phyloP scores from a whole-genome alignment of 2,113 vertebrate genomes.

The Ageneiosus marmoratus region DNA sequence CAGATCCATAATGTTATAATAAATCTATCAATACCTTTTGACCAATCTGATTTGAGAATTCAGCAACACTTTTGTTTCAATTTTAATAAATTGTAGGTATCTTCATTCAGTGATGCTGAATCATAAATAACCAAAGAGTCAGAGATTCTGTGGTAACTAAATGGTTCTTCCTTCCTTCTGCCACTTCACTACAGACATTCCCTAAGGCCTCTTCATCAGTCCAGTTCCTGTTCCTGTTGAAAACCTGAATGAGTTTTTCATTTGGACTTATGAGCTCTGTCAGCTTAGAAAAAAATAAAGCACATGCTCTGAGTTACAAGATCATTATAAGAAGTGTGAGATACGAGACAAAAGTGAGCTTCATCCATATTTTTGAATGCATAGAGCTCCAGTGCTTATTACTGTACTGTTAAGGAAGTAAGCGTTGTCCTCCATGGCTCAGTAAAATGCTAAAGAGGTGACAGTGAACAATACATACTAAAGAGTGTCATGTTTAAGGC shows the following conservation, averaged over 20 bases:
- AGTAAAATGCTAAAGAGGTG: slow-evolving; percentile 71
- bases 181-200: slow-evolving; percentile 8
- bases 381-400: slow-evolving; percentile 42
- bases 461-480: slow-evolving; percentile 73
- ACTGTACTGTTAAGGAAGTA: slow-evolving; percentile 58
- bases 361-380: neutral
- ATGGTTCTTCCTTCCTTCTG: neutral
- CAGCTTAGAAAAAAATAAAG: slow-evolving; percentile 58
- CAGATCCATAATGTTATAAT: neutral
- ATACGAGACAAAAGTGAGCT: slow-evolving; percentile 42
- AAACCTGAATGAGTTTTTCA: slow-evolving; percentile 61
- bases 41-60: neutral
- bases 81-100: neutral
- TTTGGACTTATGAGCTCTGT: slow-evolving; percentile 53
- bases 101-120: neutral
- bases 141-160: neutral
- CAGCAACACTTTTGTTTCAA: neutral
- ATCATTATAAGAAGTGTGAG: slow-evolving; percentile 60
- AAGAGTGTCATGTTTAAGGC: slow-evolving; percentile 78
- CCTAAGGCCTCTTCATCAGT: slow-evolving; percentile 45
- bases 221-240: slow-evolving; percentile 39
- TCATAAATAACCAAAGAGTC: neutral
- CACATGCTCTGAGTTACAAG: slow-evolving; percentile 56
- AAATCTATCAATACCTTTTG: neutral
- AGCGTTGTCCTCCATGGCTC: slow-evolving; percentile 73